Base-by-base conservation (phyloP, 2,888 invertebrate species). In the Trachelus troglodyta region DNA sequence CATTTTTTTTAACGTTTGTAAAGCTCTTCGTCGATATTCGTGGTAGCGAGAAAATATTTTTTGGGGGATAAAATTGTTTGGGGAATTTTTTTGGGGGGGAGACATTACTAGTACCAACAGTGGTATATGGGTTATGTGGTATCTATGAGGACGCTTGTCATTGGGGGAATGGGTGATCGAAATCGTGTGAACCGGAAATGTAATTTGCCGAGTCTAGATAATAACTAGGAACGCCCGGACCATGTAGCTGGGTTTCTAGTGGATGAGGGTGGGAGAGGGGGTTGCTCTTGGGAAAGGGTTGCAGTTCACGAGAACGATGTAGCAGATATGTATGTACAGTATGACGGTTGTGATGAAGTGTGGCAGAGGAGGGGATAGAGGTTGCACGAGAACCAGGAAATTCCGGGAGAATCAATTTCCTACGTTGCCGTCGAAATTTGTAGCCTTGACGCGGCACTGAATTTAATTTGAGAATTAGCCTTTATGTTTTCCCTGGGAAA, bases 381-480 rank as follows among this genome's bases (percentile, higher is more conserved):
- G 69, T 75, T 34, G 71, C 23, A 33, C 40, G 79, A 69, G 69
- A 37, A 80, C 80, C 79, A 78, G 80, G 82, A 84, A 85, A 82
- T 79, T 82, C 83, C 80, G 79, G 80, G 82, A 82, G 83, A 84
- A 86, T 86, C 83, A 85, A 86, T 86, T 86, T 86, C 82, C 84
- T 77, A 76, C 77, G 79, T 80, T 80, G 77, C 78, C 74, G 68
- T 68, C 75, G 76, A 82, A 83, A 81, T 83, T 81, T 81, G 77
- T 56, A 56, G 79, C 69, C 75, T 77, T 81, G 76, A 78, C 74
- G 80, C 80, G 80, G 81, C 83, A 84, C 81, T 84, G 82, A 83
- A 85, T 85, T 85, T 84, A 84, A 83, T 85, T 77, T 76, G 37
- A 69, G 77, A 77, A 69, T 31, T 37, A 34, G 40, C 69, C 34